Evolutionary conservation across 2,888 invertebrate genomes (phyloP).

Genomic region (Platynereis dumerilii): DNA sequence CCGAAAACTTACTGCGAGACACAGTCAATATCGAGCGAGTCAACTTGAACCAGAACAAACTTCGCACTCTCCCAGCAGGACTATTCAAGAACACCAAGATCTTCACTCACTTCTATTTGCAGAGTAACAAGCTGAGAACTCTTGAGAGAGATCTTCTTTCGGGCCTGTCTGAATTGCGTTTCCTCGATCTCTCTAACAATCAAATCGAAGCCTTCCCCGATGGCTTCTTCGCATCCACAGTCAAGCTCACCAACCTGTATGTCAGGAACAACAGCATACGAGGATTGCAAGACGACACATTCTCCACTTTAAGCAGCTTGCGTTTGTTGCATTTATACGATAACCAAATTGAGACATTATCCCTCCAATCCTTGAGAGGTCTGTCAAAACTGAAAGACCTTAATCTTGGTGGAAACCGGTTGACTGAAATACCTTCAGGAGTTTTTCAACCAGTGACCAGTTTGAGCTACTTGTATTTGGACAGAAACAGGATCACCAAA

Average conservation of each 20-base stretch:
- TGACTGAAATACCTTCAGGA: no score
- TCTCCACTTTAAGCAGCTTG: neutral
- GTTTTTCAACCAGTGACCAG: no score
- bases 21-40: no score
- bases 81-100: no score
- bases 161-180: neutral
- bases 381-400: constrained; percentile 12
- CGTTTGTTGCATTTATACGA: constrained; percentile 7
- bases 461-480: no score
- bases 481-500: no score
- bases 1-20: no score
- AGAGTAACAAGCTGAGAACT: constrained; percentile 6
- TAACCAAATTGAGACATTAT: neutral
- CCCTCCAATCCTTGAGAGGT: neutral
- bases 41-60: no score
- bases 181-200: constrained; percentile 13
- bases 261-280: constrained; percentile 8
- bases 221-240: neutral
- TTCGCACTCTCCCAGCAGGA: no score
- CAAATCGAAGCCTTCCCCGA: neutral
- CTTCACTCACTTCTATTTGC: constrained; percentile 13
- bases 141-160: constrained; percentile 7
- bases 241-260: constrained; percentile 2
- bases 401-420: neutral
- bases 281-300: neutral